Percentiles rank a stretch among this genome's conserved stretches.
Conservation (phyloP, 2,888 invertebrate species). For the Sphaerophoria rueppellii region DNA sequence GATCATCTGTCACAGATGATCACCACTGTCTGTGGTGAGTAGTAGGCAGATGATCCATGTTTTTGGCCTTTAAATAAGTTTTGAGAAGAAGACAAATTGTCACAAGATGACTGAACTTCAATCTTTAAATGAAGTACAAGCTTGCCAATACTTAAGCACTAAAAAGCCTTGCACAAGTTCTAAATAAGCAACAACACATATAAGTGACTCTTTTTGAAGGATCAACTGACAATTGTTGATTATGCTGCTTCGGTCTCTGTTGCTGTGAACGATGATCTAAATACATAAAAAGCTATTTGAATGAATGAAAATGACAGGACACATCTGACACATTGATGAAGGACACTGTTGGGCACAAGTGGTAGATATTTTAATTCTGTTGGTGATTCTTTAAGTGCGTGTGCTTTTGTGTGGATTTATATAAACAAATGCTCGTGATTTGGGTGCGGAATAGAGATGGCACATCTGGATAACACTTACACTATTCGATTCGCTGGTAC, state of each 20-base stretch:
- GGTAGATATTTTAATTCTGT: not conserved
- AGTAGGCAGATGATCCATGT: too few relatives aligned
- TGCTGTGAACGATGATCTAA: slow-evolving; percentile 25
- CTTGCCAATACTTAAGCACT: too few relatives aligned
- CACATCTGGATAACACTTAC: slow-evolving; percentile 70
- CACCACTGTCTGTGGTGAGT: too few relatives aligned
- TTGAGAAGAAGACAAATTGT: too few relatives aligned
- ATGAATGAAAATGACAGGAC: slow-evolving; percentile 30
- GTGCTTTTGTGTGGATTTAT: slow-evolving; percentile 42
- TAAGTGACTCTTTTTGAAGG: too few relatives aligned
- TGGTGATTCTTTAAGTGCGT: slow-evolving; percentile 45
- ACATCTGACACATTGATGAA: slow-evolving; percentile 49
- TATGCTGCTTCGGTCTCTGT: slow-evolving; percentile 7
- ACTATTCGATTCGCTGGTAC: slow-evolving; percentile 69
- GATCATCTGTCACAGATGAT: too few relatives aligned
- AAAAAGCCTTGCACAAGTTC: too few relatives aligned
- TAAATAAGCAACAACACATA: too few relatives aligned
- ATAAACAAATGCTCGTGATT: slow-evolving; percentile 59
- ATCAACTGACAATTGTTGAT: too few relatives aligned
- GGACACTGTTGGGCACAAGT: slow-evolving; percentile 55
- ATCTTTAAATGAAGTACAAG: too few relatives aligned
- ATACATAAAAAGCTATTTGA: not conserved
- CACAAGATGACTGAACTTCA: too few relatives aligned
- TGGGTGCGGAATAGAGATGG: slow-evolving; percentile 51
- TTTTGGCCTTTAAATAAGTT: too few relatives aligned